Evolutionary conservation across 2,113 vertebrate species (phyloP).

Genomic region (Hystrix brachyura): DNA sequence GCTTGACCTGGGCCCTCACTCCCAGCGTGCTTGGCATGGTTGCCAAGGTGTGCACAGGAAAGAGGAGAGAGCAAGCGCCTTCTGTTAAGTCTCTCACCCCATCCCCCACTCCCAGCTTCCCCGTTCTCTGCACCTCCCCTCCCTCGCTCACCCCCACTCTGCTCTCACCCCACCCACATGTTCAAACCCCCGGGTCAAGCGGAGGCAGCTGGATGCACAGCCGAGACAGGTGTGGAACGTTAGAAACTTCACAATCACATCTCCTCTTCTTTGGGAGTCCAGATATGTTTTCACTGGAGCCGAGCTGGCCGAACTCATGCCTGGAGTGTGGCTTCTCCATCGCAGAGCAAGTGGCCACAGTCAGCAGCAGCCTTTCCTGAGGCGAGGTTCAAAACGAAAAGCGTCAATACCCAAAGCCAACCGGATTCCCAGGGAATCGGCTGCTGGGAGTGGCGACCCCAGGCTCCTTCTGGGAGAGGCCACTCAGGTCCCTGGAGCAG

Average conservation of each 20-base stretch:
- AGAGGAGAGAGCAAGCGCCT: not conserved
- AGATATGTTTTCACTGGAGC: not conserved
- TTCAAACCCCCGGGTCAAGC: not conserved
- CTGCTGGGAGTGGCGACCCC: not conserved
- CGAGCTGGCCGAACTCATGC: not conserved
- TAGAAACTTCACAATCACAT: not conserved
- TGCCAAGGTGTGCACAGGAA: not conserved
- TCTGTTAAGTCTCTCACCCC: not conserved
- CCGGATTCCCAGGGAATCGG: not conserved
- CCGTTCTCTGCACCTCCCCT: not conserved
- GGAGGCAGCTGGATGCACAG: not conserved
- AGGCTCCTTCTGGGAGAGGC: not conserved
- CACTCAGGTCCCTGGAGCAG: not conserved
- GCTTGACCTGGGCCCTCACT: not conserved
- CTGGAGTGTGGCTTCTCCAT: not conserved
- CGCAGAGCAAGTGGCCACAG: fast-evolving
- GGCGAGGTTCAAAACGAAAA: not conserved
- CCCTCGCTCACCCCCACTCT: not conserved
- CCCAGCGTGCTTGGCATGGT: not conserved
- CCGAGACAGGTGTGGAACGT: not conserved
- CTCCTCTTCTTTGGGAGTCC: not conserved
- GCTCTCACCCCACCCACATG: not conserved
- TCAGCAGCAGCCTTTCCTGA: not conserved
- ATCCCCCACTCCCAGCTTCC: not conserved
- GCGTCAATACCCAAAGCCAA: not conserved